Evolutionary conservation across 1,140 invertebrate species (phyloP).

Genomic region (Trinorchestia longiramus): DNA sequence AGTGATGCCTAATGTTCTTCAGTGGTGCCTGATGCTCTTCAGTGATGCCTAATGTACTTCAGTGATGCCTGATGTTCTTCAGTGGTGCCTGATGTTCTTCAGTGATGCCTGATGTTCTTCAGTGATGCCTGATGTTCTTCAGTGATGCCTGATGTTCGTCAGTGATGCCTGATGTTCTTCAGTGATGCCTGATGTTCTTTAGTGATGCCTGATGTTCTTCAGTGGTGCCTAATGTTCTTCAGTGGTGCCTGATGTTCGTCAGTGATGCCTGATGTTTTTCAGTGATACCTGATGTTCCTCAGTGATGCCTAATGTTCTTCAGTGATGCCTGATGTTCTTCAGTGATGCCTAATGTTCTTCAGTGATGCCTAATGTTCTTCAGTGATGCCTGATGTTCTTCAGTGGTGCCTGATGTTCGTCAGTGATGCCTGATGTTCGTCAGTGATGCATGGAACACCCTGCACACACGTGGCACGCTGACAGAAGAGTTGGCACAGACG

Average conservation of each 20-base stretch:
- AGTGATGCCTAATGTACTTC: too few species aligned
- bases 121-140: neutral
- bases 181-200: neutral
- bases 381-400: too few species aligned
- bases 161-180: neutral
- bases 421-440: neutral
- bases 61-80: too few species aligned
- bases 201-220: neutral
- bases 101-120: neutral
- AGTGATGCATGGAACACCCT: too few species aligned
- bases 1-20: too few species aligned
- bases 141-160: neutral
- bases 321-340: neutral
- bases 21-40: too few species aligned
- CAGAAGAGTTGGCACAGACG: neutral
- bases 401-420: too few species aligned
- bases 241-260: too few species aligned
- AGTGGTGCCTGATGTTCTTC: too few species aligned
- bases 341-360: neutral
- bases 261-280: neutral
- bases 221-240: too few species aligned
- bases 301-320: neutral
- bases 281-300: neutral
- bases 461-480: too few species aligned
- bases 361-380: neutral